Base-by-base conservation (phyloP, 2,113 vertebrate genomes). In the Sigmodon hispidus region DNA sequence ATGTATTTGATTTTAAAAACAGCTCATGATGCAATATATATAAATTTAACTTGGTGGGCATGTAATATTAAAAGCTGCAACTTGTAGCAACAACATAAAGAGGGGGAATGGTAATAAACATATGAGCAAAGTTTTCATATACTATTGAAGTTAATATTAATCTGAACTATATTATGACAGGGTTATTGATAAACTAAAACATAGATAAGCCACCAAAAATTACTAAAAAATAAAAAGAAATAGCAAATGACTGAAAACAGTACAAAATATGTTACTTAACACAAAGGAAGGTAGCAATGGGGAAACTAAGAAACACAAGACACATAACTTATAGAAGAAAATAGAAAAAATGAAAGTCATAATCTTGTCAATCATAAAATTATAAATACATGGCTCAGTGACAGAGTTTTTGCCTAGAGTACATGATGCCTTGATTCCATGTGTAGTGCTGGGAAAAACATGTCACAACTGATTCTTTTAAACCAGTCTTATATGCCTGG, bases 181-280 rank as follows among this genome's bases (percentile, higher is more conserved):
- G 2, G 16, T 65, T 91, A 80, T 65, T 91, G 34, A 88, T 79
- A 91, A 79, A 34, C 17, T 81, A 59, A 57, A 59, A 15, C 13
- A 29, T 31, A 91, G 8, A 40, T 19, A 52, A 93, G 52, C 59
- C 43, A 80, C 55, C 34, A 48, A 91, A 93, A 86, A 45, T 77
- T 93, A 61, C 87, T 83, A 16, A 83, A 92, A 92, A 81, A 40
- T 87, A 75, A 69, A 81, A 81, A 86, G 24, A 90, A 95, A 43
- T 57, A 21, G 80, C 6, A 83, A 73, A 19, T 91, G 22, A 91
- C 57, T 88, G 63, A 72, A 96, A 93, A 50, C n/a, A 80, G 9
- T 70, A 65, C 5, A 55, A 48, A 55, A 52, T 52, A 34, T 73
- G 69, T 75, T 81, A 89, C 61, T 69, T 76, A 95, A 88, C 48